phyloP scores from a whole-genome alignment of 2,113 vertebrate genomes.

The Danionella cerebrum region DNA sequence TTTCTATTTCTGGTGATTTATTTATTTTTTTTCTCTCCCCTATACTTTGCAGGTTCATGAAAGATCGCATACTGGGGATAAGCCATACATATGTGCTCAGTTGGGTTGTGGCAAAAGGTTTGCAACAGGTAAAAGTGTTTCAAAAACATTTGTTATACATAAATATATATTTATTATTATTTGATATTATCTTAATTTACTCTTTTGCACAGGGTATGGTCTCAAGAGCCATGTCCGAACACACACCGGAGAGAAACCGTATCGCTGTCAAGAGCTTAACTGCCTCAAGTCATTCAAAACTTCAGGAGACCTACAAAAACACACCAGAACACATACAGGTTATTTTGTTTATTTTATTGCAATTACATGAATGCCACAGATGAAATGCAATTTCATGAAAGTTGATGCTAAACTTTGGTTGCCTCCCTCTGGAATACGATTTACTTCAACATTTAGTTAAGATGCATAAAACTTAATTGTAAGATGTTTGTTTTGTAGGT shows the following conservation, averaged over 20 bases:
- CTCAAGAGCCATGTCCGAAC: slow-evolving; percentile 95
- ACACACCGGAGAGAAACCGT: slow-evolving; percentile 97
- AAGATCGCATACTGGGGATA: slow-evolving; percentile 93
- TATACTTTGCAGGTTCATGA: slow-evolving; percentile 84
- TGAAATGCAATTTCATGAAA: too few relatives aligned
- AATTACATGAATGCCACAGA: too few relatives aligned
- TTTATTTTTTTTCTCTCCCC: neutral
- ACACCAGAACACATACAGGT: slow-evolving; percentile 97
- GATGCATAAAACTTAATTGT: too few relatives aligned
- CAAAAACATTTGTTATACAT: neutral
- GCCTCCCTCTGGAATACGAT: too few relatives aligned
- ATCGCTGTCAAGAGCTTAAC: slow-evolving; percentile 89
- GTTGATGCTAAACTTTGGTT: too few relatives aligned
- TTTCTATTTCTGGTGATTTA: too few relatives aligned
- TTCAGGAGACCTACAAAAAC: slow-evolving; percentile 95
- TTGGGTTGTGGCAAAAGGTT: slow-evolving; percentile 93
- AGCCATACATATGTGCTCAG: slow-evolving; percentile 90
- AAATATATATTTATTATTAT: neutral
- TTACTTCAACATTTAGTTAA: too few relatives aligned
- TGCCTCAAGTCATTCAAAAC: slow-evolving; percentile 98
- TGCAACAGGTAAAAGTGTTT: slow-evolving; percentile 83
- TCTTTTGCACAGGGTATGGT: slow-evolving; percentile 77
- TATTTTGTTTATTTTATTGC: too few relatives aligned
- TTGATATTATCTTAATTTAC: neutral
- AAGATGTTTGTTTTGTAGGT: slow-evolving; percentile 58